These are phyloP conservation scores for Neoseiulus cucumeris DNA, from an alignment of 1,140 invertebrate genomes.

Conservation along the genomic window DNA sequence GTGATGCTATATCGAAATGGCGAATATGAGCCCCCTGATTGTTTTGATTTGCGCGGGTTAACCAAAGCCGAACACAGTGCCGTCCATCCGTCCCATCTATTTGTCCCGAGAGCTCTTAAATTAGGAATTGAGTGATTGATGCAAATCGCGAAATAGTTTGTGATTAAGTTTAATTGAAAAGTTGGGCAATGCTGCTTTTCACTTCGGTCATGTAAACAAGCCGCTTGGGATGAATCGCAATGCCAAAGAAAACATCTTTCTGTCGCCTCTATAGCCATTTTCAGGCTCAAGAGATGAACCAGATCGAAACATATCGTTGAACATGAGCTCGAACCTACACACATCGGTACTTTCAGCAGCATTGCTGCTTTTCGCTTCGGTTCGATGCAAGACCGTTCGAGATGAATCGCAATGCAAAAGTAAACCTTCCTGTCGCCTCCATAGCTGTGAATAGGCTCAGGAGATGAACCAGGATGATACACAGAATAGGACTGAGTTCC, in stretches of 20 bases:
- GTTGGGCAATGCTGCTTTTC: not conserved
- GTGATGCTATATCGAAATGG: not conserved
- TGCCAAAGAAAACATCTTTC: not conserved
- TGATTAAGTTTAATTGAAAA: no score
- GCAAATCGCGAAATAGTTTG: no score
- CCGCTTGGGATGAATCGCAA: not conserved
- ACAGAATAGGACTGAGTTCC: not conserved
- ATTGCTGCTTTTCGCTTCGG: no score
- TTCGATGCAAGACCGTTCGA: no score
- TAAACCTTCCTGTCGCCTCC: not conserved
- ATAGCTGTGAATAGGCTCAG: not conserved
- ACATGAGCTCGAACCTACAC: no score
- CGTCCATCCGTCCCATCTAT: no score
- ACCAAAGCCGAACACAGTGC: no score
- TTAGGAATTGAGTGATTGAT: no score
- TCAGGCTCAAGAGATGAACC: constrained; percentile 8
- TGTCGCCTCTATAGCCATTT: constrained; percentile 4
- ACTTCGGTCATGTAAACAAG: not conserved
- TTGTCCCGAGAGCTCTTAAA: no score
- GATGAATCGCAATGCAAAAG: not conserved
- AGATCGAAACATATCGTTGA: not conserved
- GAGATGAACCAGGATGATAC: not conserved
- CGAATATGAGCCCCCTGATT: not conserved
- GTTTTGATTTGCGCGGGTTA: no score
- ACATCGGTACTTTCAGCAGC: no score